Evolutionary conservation across 2,888 invertebrate genomes (phyloP).

Genomic region (Heliconius aoede): DNA sequence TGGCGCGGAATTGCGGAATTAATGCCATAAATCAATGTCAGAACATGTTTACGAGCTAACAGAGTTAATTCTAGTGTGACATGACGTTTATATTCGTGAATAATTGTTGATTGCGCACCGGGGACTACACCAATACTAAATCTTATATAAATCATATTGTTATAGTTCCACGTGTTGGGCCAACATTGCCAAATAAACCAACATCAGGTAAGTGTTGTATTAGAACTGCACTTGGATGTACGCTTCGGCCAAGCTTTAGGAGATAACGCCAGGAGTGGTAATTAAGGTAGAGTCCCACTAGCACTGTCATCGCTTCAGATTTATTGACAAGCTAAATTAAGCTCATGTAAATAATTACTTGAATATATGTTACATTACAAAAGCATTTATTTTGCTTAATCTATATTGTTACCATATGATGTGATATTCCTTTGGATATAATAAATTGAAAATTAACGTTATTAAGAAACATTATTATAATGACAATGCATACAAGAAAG

Average conservation of each 20-base stretch:
- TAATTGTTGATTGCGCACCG: conserved; percentile 75
- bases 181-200: neutral
- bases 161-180: conserved; percentile 15
- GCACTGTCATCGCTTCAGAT: conserved; percentile 30
- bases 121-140: conserved; percentile 43
- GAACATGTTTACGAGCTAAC: conserved; percentile 82
- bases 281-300: conserved; percentile 25
- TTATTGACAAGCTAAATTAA: conserved; percentile 21
- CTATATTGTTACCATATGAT: no score
- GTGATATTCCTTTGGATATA: no score
- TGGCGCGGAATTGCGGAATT: conserved; percentile 71
- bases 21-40: conserved; percentile 80
- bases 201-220: neutral
- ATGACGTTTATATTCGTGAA: conserved; percentile 82
- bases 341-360: conserved; percentile 9
- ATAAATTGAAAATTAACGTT: neutral
- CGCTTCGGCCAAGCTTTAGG: neutral
- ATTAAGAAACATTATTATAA: conserved; percentile 46
- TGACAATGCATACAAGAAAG: conserved; percentile 44
- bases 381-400: no score
- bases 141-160: conserved; percentile 41
- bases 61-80: conserved; percentile 81
- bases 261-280: conserved; percentile 19
- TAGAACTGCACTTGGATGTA: neutral
- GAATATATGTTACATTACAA: neutral